phyloP scores from a whole-genome alignment of 2,797 vertebrate genomes.

The Limosa lapponica region DNA sequence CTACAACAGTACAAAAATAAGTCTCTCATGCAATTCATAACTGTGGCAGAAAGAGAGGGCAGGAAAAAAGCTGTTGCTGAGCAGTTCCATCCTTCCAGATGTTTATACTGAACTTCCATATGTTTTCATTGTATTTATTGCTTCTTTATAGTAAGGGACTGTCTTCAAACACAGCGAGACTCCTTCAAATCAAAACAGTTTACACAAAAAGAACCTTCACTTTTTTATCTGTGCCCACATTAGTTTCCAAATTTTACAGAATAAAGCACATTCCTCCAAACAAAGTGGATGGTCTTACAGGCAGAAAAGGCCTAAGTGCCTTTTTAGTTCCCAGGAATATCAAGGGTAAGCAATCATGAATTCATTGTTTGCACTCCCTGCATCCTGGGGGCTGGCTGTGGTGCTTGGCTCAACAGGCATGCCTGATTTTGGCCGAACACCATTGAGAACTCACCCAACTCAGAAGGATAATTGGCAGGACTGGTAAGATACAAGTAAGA shows the following conservation, averaged over 20 bases:
- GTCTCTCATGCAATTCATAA: neutral
- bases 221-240: neutral
- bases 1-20: neutral
- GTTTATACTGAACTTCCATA: constrained; percentile 30
- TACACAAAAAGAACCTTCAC: neutral
- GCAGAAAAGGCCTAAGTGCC: neutral
- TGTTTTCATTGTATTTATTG: constrained; percentile 8
- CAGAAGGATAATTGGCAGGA: neutral
- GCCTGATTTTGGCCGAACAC: neutral
- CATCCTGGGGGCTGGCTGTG: neutral
- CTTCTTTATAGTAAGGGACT: neutral
- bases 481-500: neutral
- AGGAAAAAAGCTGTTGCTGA: neutral
- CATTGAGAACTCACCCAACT: neutral
- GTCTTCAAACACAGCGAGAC: neutral
- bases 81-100: neutral
- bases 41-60: neutral
- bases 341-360: neutral
- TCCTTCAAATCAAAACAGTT: neutral
- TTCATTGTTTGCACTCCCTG: neutral
- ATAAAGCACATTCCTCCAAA: neutral
- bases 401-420: neutral
- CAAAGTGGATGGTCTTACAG: neutral
- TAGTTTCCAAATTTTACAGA: neutral
- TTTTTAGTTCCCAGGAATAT: neutral